phyloP scores from a whole-genome alignment of 2,113 vertebrate species.

The Boleophthalmus pectinirostris region DNA sequence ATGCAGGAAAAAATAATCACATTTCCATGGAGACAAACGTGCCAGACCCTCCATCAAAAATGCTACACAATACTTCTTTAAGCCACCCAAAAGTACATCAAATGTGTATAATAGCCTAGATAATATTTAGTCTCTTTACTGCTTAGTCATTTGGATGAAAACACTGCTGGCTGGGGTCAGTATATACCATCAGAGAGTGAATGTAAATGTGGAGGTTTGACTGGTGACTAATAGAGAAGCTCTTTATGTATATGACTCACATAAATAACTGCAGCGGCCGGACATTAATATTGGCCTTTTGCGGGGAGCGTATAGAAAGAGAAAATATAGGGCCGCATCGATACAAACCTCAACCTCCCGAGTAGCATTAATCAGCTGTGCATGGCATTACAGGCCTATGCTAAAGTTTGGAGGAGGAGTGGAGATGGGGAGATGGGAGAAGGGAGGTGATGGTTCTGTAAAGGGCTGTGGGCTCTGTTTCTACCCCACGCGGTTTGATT shows the following conservation, averaged over 20 bases:
- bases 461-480: conserved; percentile 23
- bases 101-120: neutral
- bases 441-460: conserved; percentile 1
- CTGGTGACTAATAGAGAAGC: conserved; percentile 76
- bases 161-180: neutral
- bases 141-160: neutral
- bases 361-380: conserved; percentile 58
- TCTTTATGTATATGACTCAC: conserved; percentile 73
- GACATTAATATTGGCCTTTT: conserved; percentile 66
- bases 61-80: neutral
- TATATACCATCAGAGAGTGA: neutral
- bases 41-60: neutral
- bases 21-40: too few relatives aligned
- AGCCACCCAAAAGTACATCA: neutral
- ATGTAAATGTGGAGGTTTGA: conserved; percentile 24
- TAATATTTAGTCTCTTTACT: neutral
- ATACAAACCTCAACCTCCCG: conserved; percentile 61
- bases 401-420: conserved; percentile 1
- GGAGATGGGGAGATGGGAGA: neutral
- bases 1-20: too few relatives aligned
- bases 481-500: conserved; percentile 50
- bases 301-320: conserved; percentile 40
- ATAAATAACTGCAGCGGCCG: conserved; percentile 74
- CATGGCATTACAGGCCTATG: neutral
- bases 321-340: conserved; percentile 49